A percentile compares a stretch with the other conserved stretches of the same genome.
These are phyloP conservation scores for Enteromius afrohamiltoni DNA, from an alignment of 2,797 vertebrate genomes.

Conservation along the genomic window DNA sequence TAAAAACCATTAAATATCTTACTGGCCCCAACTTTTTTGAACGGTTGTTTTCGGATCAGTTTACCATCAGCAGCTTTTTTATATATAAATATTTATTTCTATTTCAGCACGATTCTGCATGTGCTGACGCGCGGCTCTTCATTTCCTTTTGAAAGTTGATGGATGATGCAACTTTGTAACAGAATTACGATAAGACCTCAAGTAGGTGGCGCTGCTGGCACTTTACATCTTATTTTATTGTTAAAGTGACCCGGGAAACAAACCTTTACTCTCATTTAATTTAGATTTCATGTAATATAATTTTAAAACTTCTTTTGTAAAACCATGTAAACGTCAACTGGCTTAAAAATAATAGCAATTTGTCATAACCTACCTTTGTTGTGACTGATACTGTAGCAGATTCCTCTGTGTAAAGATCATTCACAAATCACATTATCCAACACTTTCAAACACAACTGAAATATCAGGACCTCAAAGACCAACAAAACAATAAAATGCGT, in stretches of 20 bases:
- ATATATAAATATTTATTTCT: too few relatives aligned
- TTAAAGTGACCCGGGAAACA: background rate
- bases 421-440: background rate
- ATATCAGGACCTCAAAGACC: background rate
- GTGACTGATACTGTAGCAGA: background rate
- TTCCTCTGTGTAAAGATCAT: background rate
- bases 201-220: background rate
- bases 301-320: background rate
- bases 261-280: background rate
- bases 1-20: too few relatives aligned
- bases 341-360: background rate
- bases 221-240: background rate
- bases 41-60: too few relatives aligned
- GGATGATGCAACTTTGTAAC: conserved; percentile 16
- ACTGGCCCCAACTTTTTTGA: too few relatives aligned
- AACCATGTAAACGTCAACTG: background rate
- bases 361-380: conserved; percentile 5
- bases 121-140: background rate
- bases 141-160: background rate
- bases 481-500: background rate
- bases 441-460: background rate
- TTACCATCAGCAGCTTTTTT: too few relatives aligned
- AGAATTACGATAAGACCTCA: background rate
- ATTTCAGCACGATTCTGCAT: background rate
- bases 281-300: background rate